These are phyloP conservation scores for Euura saliciscinereae DNA, from an alignment of 1,140 invertebrate species.

Conservation along the genomic window DNA sequence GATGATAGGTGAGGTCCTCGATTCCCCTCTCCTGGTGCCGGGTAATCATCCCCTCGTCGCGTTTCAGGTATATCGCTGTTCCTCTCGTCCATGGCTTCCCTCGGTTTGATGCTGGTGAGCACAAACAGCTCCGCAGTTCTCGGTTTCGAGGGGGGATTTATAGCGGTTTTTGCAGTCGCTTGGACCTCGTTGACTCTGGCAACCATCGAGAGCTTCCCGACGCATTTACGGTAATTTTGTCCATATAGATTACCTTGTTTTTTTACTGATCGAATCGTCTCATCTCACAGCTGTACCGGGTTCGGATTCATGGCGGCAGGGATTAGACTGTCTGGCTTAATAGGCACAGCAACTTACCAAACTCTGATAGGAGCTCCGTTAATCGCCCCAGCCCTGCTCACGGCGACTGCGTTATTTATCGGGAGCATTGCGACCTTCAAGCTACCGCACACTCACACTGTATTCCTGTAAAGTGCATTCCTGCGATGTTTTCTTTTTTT, in stretches of 20 bases:
- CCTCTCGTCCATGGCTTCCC: conserved; percentile 42
- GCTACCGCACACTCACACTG: conserved; percentile 50
- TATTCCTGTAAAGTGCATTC: conserved; percentile 43
- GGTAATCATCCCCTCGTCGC: conserved; percentile 29
- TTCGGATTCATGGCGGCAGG: conserved; percentile 48
- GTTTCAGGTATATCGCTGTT: conserved; percentile 46
- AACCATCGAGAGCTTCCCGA: conserved; percentile 50
- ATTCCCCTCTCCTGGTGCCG: conserved; percentile 41
- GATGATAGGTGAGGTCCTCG: conserved; percentile 45
- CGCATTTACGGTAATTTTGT: conserved; percentile 43
- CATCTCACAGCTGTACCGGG: conserved; percentile 44
- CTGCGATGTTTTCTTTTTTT: not conserved
- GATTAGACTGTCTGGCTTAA: conserved; percentile 46
- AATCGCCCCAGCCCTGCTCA: conserved; percentile 45
- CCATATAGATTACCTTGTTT: not conserved
- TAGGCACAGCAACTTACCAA: conserved; percentile 49
- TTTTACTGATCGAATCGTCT: not conserved
- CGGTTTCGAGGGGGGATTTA: conserved; percentile 50
- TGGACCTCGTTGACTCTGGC: conserved; percentile 49
- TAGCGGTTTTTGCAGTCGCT: conserved; percentile 45
- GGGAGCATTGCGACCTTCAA: conserved; percentile 49
- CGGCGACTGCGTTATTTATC: conserved; percentile 42
- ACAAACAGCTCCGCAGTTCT: conserved; percentile 45
- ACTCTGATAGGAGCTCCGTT: conserved; percentile 44
- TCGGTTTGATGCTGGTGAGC: conserved; percentile 43